phyloP scores from a whole-genome alignment of 2,888 invertebrate genomes.

The Epiblema foenella region DNA sequence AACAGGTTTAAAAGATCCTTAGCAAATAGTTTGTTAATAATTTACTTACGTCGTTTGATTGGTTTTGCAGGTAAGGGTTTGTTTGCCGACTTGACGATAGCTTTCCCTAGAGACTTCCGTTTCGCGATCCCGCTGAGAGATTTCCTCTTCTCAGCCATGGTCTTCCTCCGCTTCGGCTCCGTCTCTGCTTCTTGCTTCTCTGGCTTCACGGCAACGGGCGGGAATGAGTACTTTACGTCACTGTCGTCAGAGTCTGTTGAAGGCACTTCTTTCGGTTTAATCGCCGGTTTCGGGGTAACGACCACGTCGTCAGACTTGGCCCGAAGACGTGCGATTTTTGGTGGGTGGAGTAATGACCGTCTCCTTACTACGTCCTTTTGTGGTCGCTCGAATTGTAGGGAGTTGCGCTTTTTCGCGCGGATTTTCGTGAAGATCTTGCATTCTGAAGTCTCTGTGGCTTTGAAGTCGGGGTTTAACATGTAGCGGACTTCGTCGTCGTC shows the following conservation, averaged over 20 bases:
- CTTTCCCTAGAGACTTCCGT: conserved; percentile 69
- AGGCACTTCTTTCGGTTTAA: conserved; percentile 50
- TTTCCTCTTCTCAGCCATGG: conserved; percentile 60
- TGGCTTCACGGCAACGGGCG: conserved; percentile 49
- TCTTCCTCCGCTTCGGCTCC: conserved; percentile 58
- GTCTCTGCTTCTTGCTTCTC: conserved; percentile 20
- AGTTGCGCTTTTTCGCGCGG: conserved; percentile 71
- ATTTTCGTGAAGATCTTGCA: conserved; percentile 72
- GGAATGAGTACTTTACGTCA: conserved; percentile 79
- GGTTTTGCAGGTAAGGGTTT: conserved; percentile 58
- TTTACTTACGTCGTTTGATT: conserved; percentile 76
- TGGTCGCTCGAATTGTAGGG: conserved; percentile 74
- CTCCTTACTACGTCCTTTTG: conserved; percentile 71
- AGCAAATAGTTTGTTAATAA: conserved; percentile 36
- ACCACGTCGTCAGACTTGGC: conserved; percentile 60
- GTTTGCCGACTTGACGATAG: conserved; percentile 58
- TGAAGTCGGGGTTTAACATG: conserved; percentile 76
- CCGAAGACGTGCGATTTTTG: conserved; percentile 72
- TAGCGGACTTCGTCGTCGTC: conserved; percentile 78
- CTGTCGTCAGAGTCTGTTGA: conserved; percentile 77
- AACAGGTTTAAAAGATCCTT: background rate
- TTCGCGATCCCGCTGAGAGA: conserved; percentile 69
- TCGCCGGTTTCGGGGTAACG: conserved; percentile 48
- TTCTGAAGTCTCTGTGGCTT: conserved; percentile 59
- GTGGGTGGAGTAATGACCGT: conserved; percentile 72